Conservation (phyloP, 2,888 invertebrate species). For the Ornithoptera priamus region DNA sequence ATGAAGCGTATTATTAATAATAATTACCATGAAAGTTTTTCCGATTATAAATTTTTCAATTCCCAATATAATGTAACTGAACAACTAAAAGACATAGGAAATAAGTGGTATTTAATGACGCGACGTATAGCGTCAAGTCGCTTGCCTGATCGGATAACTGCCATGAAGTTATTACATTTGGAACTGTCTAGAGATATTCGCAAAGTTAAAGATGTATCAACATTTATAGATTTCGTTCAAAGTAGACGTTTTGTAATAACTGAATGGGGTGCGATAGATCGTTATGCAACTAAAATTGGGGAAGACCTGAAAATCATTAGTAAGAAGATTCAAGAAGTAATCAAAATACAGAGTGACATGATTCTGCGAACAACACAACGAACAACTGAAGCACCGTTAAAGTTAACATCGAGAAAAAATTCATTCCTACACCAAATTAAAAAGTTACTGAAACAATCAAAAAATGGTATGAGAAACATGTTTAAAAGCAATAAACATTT, state of each 20-base stretch:
- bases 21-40: conserved; percentile 41
- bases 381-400: not conserved
- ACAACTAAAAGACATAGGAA: conserved; percentile 48
- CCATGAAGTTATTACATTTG: conserved; percentile 54
- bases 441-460: conserved; percentile 50
- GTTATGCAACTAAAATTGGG: conserved; percentile 42
- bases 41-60: conserved; percentile 37
- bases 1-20: conserved; percentile 49
- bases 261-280: conserved; percentile 38
- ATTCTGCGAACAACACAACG: not conserved
- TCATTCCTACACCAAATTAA: conserved; percentile 55
- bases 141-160: conserved; percentile 44
- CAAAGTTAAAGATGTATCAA: conserved; percentile 50
- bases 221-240: conserved; percentile 45
- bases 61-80: conserved; percentile 46
- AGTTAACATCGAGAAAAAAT: conserved; percentile 37
- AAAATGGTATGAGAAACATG: conserved; percentile 42
- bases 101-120: conserved; percentile 45
- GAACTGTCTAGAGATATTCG: conserved; percentile 47
- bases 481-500: conserved; percentile 15
- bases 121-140: conserved; percentile 37
- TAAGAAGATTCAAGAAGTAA: conserved; percentile 40
- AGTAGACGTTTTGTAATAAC: conserved; percentile 47
- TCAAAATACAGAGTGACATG: conserved; percentile 31
- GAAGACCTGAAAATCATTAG: conserved; percentile 41